Percentiles rank a stretch among this genome's conserved stretches.
Evolutionary conservation across 2,888 invertebrate species (phyloP).

Genomic region (Argyresthia albistria): DNA sequence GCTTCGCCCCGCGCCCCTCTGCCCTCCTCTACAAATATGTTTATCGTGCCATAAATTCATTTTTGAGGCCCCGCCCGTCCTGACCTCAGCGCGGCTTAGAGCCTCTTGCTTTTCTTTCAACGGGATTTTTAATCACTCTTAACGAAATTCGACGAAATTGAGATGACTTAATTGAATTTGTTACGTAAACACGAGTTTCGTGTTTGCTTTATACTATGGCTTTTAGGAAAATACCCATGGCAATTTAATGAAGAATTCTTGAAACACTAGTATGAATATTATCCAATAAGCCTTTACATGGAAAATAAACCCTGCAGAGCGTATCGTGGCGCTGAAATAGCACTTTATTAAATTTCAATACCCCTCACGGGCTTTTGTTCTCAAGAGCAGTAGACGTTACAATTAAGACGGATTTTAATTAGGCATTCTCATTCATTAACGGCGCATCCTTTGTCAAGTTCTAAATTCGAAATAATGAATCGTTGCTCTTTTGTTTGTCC

Average conservation of each 20-base stretch:
- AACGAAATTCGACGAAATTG: conserved; percentile 7
- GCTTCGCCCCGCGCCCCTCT: conserved; percentile 23
- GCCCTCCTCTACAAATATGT: conserved; percentile 34
- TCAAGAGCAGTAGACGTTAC: conserved; percentile 27
- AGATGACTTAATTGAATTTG: too few species aligned
- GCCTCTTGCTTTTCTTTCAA: conserved; percentile 30
- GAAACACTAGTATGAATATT: too few species aligned
- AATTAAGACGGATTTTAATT: conserved; percentile 37
- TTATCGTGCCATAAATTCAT: conserved; percentile 40
- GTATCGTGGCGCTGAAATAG: conserved; percentile 23
- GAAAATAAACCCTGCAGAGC: neutral
- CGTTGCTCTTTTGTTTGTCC: conserved; percentile 10
- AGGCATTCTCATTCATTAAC: conserved; percentile 16
- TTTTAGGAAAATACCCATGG: too few species aligned
- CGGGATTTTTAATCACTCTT: conserved; percentile 15
- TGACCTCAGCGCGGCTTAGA: too few species aligned
- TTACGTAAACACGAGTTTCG: too few species aligned
- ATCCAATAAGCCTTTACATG: too few species aligned
- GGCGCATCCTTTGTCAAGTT: conserved; percentile 3
- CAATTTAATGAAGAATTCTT: too few species aligned
- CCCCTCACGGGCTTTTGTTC: conserved; percentile 30
- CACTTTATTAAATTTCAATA: conserved; percentile 55
- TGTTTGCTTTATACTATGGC: too few species aligned
- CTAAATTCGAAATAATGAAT: conserved; percentile 6
- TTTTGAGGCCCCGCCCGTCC: too few species aligned